Evolutionary conservation across 2,888 invertebrate species (phyloP).

Genomic region (Pseudococcus longispinus): DNA sequence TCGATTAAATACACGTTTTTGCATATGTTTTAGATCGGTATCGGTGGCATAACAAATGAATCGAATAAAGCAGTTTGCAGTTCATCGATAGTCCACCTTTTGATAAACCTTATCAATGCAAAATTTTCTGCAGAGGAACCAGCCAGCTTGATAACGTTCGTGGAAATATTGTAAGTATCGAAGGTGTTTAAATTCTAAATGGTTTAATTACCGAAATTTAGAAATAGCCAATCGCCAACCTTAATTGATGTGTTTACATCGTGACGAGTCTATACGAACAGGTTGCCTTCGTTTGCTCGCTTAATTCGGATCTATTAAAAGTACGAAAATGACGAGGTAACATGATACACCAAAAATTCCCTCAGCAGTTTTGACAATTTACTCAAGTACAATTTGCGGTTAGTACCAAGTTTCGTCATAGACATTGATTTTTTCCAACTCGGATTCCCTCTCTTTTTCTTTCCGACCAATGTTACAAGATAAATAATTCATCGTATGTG

Average conservation of each 20-base stretch:
- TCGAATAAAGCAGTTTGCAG: not conserved
- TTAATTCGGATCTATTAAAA: not conserved
- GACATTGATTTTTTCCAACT: not conserved
- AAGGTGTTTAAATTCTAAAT: not conserved
- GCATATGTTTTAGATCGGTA: too few species aligned
- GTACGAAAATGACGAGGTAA: not conserved
- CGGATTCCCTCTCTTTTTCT: too few species aligned
- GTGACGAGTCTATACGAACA: too few species aligned
- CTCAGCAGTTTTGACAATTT: not conserved
- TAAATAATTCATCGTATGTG: not conserved
- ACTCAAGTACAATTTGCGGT: constrained; percentile 5
- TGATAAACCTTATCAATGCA: not conserved
- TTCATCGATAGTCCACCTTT: not conserved
- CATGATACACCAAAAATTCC: not conserved
- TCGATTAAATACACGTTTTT: too few species aligned
- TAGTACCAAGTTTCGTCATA: not conserved
- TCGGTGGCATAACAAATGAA: not conserved
- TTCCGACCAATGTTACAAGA: not conserved
- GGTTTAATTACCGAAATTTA: not conserved
- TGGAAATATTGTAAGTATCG: not conserved
- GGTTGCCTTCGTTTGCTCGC: too few species aligned
- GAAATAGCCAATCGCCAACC: not conserved
- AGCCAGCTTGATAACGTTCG: not conserved
- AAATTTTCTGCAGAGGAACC: not conserved
- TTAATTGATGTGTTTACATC: not conserved